phyloP scores from a whole-genome alignment of 2,888 invertebrate species.

The Xanthia togata region DNA sequence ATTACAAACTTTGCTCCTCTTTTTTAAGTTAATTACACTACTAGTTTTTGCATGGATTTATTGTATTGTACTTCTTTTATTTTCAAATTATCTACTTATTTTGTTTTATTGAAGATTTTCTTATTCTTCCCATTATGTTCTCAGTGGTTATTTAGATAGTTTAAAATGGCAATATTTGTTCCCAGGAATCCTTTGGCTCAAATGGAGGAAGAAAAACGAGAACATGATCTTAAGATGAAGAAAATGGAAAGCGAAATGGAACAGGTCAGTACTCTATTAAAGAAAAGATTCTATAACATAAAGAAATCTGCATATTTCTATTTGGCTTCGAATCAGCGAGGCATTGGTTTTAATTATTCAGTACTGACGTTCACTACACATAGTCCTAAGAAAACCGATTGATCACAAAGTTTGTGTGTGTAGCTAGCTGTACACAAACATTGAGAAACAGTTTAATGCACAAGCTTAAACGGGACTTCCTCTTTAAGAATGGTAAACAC shows the following conservation, averaged over 20 bases:
- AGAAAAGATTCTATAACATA: not conserved
- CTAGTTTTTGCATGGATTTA: constrained; percentile 61
- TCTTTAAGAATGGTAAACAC: not conserved
- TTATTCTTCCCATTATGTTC: constrained; percentile 1
- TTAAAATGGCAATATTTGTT: constrained; percentile 72
- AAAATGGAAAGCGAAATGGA: constrained; percentile 99
- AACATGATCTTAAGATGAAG: constrained; percentile 99
- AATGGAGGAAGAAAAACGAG: constrained; percentile 99
- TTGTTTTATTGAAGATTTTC: not conserved
- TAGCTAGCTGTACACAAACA: too few species aligned
- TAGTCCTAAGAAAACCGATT: not conserved
- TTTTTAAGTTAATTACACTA: not conserved
- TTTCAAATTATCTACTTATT: not conserved
- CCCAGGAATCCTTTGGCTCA: constrained; percentile 98
- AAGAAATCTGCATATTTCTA: not conserved
- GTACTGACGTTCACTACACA: not conserved
- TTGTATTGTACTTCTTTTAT: constrained; percentile 29
- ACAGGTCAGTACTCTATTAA: constrained; percentile 87
- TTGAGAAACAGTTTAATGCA: not conserved
- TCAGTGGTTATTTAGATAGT: constrained; percentile 9
- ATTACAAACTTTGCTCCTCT: not conserved
- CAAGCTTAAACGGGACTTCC: not conserved
- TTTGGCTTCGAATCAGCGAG: not conserved
- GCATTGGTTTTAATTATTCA: not conserved
- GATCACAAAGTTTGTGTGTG: not conserved